Base-by-base conservation (phyloP, 2,113 vertebrate species). In the Donacobius atricapilla region DNA sequence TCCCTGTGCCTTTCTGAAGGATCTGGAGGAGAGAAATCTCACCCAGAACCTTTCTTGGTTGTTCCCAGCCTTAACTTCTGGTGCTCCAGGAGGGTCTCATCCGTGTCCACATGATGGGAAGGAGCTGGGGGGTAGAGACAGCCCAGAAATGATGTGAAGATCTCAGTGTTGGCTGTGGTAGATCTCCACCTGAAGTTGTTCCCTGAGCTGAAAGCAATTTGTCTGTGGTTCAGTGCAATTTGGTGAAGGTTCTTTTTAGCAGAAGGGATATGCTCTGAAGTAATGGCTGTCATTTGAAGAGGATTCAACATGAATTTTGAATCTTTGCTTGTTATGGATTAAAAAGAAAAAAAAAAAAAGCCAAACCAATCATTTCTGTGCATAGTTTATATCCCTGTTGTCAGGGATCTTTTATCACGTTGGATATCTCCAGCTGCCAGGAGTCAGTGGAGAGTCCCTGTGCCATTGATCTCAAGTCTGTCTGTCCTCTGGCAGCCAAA, bases 51-150 rank as follows among this genome's bases (percentile, higher is more conserved):
- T 76, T 56, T 11, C 66, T 44, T 51, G 18, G 13, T 60, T 83
- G 4, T 83, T 89, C 68, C 37, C 57, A 83, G 50, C 21, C 30
- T 68, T 83, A 25, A 58, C 50, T 23, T 61, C 66, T 58, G 2
- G 0, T 3, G 3, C 22, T 61, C 19, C 42, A 47, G 24, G 53
- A 77, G 21, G 3, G 28, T 83, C n/a, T 84, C 27, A 12, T 30
- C 58, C 0, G 0, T 25, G 33, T 45, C 56, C 30, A 5, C 2
- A 0, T 15, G 47, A 37, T 28, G n/a, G 60, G 77, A 39, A 61
- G 37, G 58, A 65, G 68, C 51, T 79, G 69, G 63, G 58, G 28
- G 31, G 33, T 42, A 35, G n/a, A 1, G 51, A 27, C 13, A 53
- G 79, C 7, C 24, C 37, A 17, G 45, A 51, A 60, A 65, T 75